phyloP scores from a whole-genome alignment of 2,888 invertebrate species.

The Cephus runcator region DNA sequence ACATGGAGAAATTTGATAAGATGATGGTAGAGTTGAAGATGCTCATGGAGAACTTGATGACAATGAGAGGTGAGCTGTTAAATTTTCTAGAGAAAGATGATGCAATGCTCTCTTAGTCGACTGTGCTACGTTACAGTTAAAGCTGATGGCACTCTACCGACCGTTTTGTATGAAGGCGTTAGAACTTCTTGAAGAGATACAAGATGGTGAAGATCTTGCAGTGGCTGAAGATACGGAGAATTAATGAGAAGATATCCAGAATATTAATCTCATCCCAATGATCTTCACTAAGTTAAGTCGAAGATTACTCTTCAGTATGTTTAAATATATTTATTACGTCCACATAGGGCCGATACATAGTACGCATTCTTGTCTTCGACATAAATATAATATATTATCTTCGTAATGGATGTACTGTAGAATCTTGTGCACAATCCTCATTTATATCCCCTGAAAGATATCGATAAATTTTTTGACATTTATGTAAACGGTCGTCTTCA shows the following conservation, averaged over 20 bases:
- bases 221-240: not conserved
- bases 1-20: slow-evolving; percentile 19
- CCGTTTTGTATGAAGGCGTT: slow-evolving; percentile 20
- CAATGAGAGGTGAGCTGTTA: slow-evolving; percentile 38
- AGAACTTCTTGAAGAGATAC: not conserved
- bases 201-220: not conserved
- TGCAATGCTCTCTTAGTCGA: slow-evolving; percentile 30
- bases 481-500: not conserved
- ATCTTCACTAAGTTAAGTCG: too few relatives aligned
- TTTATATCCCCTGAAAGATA: not conserved
- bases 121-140: slow-evolving; percentile 37
- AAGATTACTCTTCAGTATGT: slow-evolving; percentile 22
- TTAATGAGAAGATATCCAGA: not conserved
- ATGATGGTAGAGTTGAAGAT: slow-evolving; percentile 30
- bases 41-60: slow-evolving; percentile 39
- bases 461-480: slow-evolving; percentile 3
- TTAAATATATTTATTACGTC: slow-evolving; percentile 45
- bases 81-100: not conserved
- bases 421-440: slow-evolving; percentile 12
- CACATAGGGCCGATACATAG: slow-evolving; percentile 41
- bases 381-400: slow-evolving; percentile 36
- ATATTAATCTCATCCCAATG: too few relatives aligned
- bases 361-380: slow-evolving; percentile 31
- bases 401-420: slow-evolving; percentile 28
- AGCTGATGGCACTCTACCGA: slow-evolving; percentile 34